Evolutionary conservation across 1,140 invertebrate genomes (phyloP).

Genomic region (Bombyx mandarina): DNA sequence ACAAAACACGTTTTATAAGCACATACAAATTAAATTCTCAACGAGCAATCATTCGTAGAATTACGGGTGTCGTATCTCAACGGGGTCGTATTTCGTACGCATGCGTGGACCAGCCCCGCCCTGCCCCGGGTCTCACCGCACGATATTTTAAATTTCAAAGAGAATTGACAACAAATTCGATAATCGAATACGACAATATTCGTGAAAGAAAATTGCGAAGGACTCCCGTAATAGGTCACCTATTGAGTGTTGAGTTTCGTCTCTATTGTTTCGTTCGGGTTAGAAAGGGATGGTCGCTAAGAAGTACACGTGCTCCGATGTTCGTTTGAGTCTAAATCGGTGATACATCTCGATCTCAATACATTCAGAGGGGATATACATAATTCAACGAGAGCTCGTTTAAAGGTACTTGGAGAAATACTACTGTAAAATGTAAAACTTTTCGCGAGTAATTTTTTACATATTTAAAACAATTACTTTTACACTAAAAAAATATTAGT

Average conservation of each 20-base stretch:
- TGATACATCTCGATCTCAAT: no score
- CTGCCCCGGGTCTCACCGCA: conserved; percentile 31
- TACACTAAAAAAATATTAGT: no score
- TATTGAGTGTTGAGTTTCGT: background rate
- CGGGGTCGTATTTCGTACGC: conserved; percentile 24
- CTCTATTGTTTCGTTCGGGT: background rate
- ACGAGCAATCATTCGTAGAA: conserved; percentile 32
- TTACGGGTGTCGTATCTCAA: conserved; percentile 31
- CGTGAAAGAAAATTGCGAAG: conserved; percentile 2
- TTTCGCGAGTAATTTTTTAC: no score
- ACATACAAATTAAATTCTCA: conserved; percentile 22
- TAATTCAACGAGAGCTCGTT: no score
- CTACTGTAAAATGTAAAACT: no score
- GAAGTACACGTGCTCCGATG: conserved; percentile 1
- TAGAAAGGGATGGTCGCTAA: background rate
- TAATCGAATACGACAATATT: conserved; percentile 8
- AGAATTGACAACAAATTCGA: conserved; percentile 3
- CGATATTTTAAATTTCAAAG: conserved; percentile 5
- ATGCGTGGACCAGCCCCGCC: conserved; percentile 50
- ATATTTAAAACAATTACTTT: no score
- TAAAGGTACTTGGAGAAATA: no score
- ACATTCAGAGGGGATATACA: no score
- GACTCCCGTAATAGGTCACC: background rate
- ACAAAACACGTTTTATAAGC: conserved; percentile 11
- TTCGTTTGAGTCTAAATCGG: background rate